Evolutionary conservation across 1,140 invertebrate genomes (phyloP).

Genomic region (Drosophila sulfurigaster): DNA sequence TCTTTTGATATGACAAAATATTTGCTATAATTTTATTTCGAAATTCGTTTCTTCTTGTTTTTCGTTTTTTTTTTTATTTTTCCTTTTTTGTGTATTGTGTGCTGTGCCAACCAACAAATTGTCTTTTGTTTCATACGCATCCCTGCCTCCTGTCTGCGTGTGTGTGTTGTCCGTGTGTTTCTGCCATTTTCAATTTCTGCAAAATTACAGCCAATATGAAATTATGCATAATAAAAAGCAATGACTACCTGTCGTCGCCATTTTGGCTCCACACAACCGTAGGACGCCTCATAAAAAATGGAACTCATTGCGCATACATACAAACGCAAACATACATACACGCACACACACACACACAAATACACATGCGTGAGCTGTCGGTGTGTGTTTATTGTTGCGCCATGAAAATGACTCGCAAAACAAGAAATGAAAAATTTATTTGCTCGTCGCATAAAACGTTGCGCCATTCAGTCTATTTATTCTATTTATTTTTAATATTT

Average conservation of each 20-base stretch:
- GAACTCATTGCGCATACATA: slow-evolving; percentile 55
- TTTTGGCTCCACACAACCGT: slow-evolving; percentile 55
- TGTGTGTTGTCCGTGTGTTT: slow-evolving; percentile 33
- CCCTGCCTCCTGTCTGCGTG: neutral
- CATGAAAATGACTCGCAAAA: slow-evolving; percentile 76
- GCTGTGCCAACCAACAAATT: slow-evolving; percentile 24
- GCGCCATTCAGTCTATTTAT: slow-evolving; percentile 20
- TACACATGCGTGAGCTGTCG: neutral
- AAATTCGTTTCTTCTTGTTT: slow-evolving; percentile 32
- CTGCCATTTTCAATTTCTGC: slow-evolving; percentile 81
- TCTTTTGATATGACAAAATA: slow-evolving; percentile 74
- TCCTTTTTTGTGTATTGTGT: slow-evolving; percentile 13
- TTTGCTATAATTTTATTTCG: slow-evolving; percentile 66
- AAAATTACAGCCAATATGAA: slow-evolving; percentile 82
- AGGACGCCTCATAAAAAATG: slow-evolving; percentile 67
- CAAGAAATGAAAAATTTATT: slow-evolving; percentile 80
- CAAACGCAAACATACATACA: slow-evolving; percentile 15
- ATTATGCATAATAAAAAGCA: slow-evolving; percentile 83
- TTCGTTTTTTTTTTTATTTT: slow-evolving; percentile 23
- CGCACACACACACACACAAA: neutral
- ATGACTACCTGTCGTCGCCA: slow-evolving; percentile 81
- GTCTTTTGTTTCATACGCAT: slow-evolving; percentile 26
- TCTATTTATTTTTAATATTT: slow-evolving; percentile 42
- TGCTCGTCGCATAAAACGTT: slow-evolving; percentile 51
- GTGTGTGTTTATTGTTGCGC: slow-evolving; percentile 72